Evolutionary conservation across 2,113 vertebrate genomes (phyloP).

Genomic region (Macroglossus sobrinus): DNA sequence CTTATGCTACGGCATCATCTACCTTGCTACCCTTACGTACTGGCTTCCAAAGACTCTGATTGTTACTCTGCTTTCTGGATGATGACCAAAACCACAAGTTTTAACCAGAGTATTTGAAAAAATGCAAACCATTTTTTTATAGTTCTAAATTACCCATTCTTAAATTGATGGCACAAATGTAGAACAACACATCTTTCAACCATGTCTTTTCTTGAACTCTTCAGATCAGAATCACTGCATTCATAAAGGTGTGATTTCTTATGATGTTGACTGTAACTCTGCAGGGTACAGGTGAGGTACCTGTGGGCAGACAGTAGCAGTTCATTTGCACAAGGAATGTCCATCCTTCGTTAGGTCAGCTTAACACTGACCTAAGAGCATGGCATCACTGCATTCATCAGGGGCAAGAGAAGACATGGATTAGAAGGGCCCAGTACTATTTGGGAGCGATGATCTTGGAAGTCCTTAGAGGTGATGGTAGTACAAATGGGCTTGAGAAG

Average conservation of each 20-base stretch:
- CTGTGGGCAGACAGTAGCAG: background rate
- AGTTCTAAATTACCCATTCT: background rate
- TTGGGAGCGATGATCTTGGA: background rate
- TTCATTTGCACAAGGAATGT: background rate
- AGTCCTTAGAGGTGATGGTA: background rate
- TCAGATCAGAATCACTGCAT: background rate
- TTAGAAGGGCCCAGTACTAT: background rate
- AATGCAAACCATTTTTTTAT: background rate
- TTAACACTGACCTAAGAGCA: background rate
- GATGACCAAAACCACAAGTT: background rate
- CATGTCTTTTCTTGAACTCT: background rate
- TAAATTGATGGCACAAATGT: background rate
- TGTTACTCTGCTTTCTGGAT: background rate
- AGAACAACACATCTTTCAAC: background rate
- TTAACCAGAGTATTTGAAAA: background rate
- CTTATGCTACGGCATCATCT: background rate
- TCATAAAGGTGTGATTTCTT: background rate
- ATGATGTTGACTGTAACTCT: background rate
- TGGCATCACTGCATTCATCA: background rate
- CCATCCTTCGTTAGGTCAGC: background rate
- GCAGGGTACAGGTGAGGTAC: background rate
- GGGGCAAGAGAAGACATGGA: background rate
- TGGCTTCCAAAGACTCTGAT: background rate
- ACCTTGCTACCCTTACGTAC: background rate
- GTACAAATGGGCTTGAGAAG: background rate